Conservation (phyloP, 2,113 vertebrate species). For the Oceanites oceanicus region DNA sequence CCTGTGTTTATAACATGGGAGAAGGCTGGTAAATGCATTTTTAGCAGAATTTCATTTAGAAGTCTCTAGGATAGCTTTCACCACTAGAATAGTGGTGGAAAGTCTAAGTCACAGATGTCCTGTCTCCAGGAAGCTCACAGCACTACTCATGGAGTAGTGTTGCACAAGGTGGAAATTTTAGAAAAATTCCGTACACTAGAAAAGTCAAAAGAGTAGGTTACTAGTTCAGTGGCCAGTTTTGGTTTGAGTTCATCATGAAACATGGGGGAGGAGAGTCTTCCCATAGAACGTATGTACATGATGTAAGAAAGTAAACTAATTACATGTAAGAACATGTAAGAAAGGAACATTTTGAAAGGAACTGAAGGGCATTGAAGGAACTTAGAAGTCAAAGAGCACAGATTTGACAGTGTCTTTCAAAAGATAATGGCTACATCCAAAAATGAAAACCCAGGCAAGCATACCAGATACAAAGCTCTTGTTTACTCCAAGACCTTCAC, state of each 20-base stretch:
- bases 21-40: neutral
- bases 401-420: neutral
- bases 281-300: neutral
- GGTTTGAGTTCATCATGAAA: neutral
- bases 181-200: conserved; percentile 12
- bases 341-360: neutral
- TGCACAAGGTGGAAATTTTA: neutral
- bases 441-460: neutral
- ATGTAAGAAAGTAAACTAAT: neutral
- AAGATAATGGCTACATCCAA: neutral
- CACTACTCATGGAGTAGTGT: neutral
- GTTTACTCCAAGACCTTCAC: neutral
- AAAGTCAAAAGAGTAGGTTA: neutral
- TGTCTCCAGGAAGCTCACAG: neutral
- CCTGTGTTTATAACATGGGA: neutral
- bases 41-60: neutral
- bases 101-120: neutral
- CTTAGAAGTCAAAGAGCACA: neutral
- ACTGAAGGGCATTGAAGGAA: neutral
- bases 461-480: neutral
- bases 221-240: neutral
- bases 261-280: neutral
- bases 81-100: neutral
- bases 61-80: neutral
- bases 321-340: neutral